Evolutionary conservation across 2,888 invertebrate species (phyloP).

Genomic region (Timema podura): DNA sequence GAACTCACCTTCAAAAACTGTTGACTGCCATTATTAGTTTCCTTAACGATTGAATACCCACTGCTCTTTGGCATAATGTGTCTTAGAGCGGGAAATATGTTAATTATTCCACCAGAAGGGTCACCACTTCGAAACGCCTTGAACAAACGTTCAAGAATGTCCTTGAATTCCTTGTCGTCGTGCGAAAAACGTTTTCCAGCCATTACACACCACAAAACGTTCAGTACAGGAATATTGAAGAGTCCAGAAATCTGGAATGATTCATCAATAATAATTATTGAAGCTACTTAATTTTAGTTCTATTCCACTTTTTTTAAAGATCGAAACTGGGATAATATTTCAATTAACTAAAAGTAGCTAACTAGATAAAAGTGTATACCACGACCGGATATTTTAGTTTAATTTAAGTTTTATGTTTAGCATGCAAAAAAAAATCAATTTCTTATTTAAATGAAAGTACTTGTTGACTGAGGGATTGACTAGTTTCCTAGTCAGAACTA

Average conservation of each 20-base stretch:
- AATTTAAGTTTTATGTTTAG: too few relatives aligned
- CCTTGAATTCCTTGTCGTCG: constrained; percentile 26
- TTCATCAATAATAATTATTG: too few relatives aligned
- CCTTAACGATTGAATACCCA: not conserved
- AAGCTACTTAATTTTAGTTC: too few relatives aligned
- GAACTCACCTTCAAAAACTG: constrained; percentile 7
- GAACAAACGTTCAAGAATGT: constrained; percentile 23
- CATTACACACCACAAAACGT: constrained; percentile 35
- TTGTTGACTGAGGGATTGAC: too few relatives aligned
- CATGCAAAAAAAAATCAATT: too few relatives aligned
- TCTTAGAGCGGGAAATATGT: not conserved
- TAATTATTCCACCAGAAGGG: constrained; percentile 13
- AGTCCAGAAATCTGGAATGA: constrained; percentile 25
- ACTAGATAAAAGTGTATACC: too few relatives aligned
- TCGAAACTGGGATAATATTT: too few relatives aligned
- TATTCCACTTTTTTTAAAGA: too few relatives aligned
- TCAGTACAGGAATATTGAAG: constrained; percentile 31
- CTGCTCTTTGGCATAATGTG: not conserved
- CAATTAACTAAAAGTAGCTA: too few relatives aligned
- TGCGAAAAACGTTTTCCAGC: constrained; percentile 31
- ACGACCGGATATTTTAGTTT: too few relatives aligned
- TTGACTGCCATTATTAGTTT: not conserved
- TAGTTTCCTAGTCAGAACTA: too few relatives aligned
- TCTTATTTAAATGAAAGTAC: too few relatives aligned
- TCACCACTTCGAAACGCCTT: constrained; percentile 14